A percentile compares a stretch with the other conserved stretches of the same genome.
Evolutionary conservation across 2,797 vertebrate species (phyloP).

Genomic region (Babyrousa celebensis): DNA sequence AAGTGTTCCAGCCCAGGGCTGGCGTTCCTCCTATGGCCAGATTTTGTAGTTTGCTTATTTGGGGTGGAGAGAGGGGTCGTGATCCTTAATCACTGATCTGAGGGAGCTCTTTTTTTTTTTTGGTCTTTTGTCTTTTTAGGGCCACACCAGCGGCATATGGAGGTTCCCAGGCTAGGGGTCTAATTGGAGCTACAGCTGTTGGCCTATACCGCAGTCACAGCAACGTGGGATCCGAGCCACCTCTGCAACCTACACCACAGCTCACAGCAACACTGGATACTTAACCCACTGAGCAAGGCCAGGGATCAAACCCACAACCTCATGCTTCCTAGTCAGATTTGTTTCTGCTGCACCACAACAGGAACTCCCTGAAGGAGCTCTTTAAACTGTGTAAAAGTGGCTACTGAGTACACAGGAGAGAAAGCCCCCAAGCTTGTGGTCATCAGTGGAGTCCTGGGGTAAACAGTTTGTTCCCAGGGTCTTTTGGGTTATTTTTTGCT

Average conservation of each 20-base stretch:
- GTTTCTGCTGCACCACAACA: too few species aligned
- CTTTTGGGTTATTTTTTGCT: neutral
- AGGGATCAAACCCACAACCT: too few species aligned
- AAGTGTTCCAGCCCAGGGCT: neutral
- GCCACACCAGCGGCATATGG: too few species aligned
- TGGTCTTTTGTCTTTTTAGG: too few species aligned
- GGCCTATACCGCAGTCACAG: too few species aligned
- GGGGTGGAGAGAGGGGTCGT: fast-evolving
- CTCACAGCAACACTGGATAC: too few species aligned
- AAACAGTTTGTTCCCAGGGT: neutral
- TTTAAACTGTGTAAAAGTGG: neutral
- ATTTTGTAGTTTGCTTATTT: neutral
- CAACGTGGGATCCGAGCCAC: too few species aligned
- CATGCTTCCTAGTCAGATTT: too few species aligned
- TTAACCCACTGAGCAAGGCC: too few species aligned
- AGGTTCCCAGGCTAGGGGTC: too few species aligned
- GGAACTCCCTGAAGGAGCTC: neutral
- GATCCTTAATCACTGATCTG: neutral
- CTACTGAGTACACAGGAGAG: neutral
- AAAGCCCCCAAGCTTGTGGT: neutral
- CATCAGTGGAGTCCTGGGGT: neutral
- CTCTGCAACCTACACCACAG: too few species aligned
- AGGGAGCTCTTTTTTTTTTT: neutral
- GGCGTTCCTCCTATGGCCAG: neutral
- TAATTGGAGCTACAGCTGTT: too few species aligned